Conservation (phyloP, 2,888 invertebrate genomes). For the Agrenia bidenticulata region DNA sequence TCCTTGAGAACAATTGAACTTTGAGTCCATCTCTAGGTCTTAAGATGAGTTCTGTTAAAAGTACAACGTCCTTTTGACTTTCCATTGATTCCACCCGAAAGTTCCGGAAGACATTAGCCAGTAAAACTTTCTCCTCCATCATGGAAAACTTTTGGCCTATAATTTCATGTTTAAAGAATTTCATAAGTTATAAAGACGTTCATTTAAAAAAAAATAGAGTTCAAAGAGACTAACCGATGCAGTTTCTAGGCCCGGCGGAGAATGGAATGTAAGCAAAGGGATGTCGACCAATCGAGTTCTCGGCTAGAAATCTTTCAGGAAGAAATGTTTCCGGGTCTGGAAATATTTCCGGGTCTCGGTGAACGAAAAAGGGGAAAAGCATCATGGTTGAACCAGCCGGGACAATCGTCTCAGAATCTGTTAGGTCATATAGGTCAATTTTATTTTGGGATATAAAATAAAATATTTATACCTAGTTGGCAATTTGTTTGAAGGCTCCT, state of each 20-base stretch:
- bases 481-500: constrained; percentile 53
- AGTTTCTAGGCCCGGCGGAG: constrained; percentile 16
- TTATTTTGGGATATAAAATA: neutral
- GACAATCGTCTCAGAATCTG: neutral
- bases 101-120: constrained; percentile 16
- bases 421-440: neutral
- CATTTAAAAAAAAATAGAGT: neutral
- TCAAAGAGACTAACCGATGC: constrained; percentile 3
- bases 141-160: constrained; percentile 24
- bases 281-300: neutral
- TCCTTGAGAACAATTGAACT: too few relatives aligned
- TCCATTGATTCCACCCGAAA: constrained; percentile 5
- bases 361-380: neutral
- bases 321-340: neutral
- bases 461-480: constrained; percentile 44
- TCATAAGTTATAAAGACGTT: neutral
- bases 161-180: too few relatives aligned
- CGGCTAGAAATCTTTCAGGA: neutral
- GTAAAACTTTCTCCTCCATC: constrained; percentile 23
- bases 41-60: neutral
- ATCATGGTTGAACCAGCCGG: neutral
- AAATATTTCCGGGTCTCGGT: neutral
- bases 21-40: neutral
- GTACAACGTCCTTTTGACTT: neutral
- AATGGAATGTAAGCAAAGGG: constrained; percentile 12